A percentile compares a stretch with the other conserved stretches of the same genome.
Evolutionary conservation across 92 coral and sea anemone species (phyloP).

Genomic region (Epizoanthus illoricatus): DNA sequence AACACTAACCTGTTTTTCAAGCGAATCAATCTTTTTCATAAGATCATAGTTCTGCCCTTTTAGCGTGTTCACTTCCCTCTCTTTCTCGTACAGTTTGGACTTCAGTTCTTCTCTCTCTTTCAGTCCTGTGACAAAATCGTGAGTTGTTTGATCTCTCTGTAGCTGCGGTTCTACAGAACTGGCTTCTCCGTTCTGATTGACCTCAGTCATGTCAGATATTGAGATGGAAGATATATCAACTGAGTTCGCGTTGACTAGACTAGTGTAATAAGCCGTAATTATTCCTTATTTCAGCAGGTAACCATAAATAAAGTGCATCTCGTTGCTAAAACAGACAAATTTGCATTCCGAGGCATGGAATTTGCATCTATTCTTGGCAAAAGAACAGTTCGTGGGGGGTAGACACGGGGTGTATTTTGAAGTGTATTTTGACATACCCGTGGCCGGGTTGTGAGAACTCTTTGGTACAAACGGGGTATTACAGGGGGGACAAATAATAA

Average conservation of each 20-base stretch:
- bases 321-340: slow-evolving; percentile 31
- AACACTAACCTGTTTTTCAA: slow-evolving; percentile 74
- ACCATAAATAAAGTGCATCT: slow-evolving; percentile 4
- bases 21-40: slow-evolving; percentile 70
- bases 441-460: too few relatives aligned
- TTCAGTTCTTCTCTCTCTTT: slow-evolving; percentile 94
- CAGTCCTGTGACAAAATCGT: slow-evolving; percentile 85
- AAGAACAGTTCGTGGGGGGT: slow-evolving; percentile 10
- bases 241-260: too few relatives aligned
- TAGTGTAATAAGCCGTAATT: neutral
- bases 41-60: slow-evolving; percentile 84
- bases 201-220: slow-evolving; percentile 18
- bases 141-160: slow-evolving; percentile 78
- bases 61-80: slow-evolving; percentile 72
- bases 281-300: neutral
- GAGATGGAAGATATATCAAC: too few relatives aligned
- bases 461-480: too few relatives aligned
- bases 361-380: neutral
- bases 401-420: neutral
- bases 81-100: slow-evolving; percentile 73
- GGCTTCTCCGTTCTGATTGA: slow-evolving; percentile 18
- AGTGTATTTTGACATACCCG: too few relatives aligned
- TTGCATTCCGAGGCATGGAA: slow-evolving; percentile 31
- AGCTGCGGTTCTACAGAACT: neutral
- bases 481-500: too few relatives aligned